Evolutionary conservation across 2,113 vertebrate species (phyloP).

Genomic region (Antennarius striatus): DNA sequence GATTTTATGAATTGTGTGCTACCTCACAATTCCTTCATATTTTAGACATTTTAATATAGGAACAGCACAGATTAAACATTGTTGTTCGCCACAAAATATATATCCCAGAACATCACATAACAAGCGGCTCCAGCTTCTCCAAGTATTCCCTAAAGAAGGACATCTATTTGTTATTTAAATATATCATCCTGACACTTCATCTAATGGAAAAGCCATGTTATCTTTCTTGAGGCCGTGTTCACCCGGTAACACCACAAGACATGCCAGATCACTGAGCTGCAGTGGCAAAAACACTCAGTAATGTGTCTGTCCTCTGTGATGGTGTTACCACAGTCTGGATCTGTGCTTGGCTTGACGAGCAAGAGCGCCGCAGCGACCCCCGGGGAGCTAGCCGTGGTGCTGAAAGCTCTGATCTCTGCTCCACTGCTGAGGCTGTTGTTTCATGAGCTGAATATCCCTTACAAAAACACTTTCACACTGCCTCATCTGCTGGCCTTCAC

Average conservation of each 20-base stretch:
- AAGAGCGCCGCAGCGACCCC: conserved; percentile 42
- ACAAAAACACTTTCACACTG: too few relatives aligned
- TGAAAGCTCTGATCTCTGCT: conserved; percentile 36
- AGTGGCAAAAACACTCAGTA: conserved; percentile 9
- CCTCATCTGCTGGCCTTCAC: too few relatives aligned
- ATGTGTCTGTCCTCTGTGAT: conserved; percentile 7
- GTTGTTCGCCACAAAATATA: background rate
- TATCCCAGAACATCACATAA: background rate
- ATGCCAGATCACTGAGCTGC: background rate
- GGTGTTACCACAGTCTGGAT: conserved; percentile 34
- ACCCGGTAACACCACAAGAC: background rate
- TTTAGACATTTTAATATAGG: background rate
- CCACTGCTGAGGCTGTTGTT: conserved; percentile 3
- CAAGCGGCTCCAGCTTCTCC: background rate
- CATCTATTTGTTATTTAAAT: conserved; percentile 20
- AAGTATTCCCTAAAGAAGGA: background rate
- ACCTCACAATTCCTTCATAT: too few relatives aligned
- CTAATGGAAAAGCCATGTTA: conserved; percentile 63
- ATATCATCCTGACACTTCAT: background rate
- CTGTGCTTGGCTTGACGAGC: conserved; percentile 37
- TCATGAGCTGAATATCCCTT: background rate
- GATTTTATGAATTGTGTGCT: too few relatives aligned
- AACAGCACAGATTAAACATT: too few relatives aligned
- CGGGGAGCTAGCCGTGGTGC: conserved; percentile 58
- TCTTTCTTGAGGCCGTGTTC: background rate